Conservation (phyloP, 1,140 invertebrate genomes). For the Spodoptera frugiperda region DNA sequence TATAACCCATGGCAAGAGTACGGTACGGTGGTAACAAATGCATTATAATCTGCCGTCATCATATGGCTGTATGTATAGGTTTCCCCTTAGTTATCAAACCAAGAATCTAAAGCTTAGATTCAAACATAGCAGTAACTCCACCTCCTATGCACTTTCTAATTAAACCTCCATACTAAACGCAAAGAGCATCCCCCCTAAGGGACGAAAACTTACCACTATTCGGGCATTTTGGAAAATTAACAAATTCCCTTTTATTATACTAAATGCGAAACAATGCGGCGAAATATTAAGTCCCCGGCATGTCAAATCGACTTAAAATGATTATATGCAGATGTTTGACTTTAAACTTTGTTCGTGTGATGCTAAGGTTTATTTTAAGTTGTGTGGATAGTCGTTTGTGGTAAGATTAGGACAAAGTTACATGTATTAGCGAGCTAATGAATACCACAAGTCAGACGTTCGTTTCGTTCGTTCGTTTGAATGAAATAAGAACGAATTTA, state of each 20-base stretch:
- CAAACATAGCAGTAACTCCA: not conserved
- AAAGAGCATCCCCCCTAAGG: slow-evolving; percentile 45
- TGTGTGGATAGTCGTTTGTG: slow-evolving; percentile 58
- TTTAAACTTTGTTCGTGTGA: slow-evolving; percentile 26
- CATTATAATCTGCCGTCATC: too few relatives aligned
- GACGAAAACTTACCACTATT: slow-evolving; percentile 57
- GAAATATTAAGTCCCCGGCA: slow-evolving; percentile 63
- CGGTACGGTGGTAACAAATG: too few relatives aligned
- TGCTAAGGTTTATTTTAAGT: slow-evolving; percentile 50
- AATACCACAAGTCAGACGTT: slow-evolving; percentile 72
- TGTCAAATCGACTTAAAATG: slow-evolving; percentile 69
- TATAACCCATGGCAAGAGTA: too few relatives aligned
- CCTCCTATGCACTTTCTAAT: not conserved
- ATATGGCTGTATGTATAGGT: too few relatives aligned
- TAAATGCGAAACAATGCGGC: slow-evolving; percentile 68
- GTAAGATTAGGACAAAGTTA: slow-evolving; percentile 77
- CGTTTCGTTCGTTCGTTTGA: slow-evolving; percentile 40
- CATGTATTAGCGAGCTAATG: slow-evolving; percentile 78
- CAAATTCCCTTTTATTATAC: slow-evolving; percentile 67
- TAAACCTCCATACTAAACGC: slow-evolving; percentile 42
- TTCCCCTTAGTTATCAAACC: too few relatives aligned
- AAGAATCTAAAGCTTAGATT: too few relatives aligned
- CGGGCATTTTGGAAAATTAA: slow-evolving; percentile 67
- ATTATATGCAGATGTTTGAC: slow-evolving; percentile 27
- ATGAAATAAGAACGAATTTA: slow-evolving; percentile 51